Conservation (phyloP, 2,888 invertebrate genomes). For the Brenthis hecate region DNA sequence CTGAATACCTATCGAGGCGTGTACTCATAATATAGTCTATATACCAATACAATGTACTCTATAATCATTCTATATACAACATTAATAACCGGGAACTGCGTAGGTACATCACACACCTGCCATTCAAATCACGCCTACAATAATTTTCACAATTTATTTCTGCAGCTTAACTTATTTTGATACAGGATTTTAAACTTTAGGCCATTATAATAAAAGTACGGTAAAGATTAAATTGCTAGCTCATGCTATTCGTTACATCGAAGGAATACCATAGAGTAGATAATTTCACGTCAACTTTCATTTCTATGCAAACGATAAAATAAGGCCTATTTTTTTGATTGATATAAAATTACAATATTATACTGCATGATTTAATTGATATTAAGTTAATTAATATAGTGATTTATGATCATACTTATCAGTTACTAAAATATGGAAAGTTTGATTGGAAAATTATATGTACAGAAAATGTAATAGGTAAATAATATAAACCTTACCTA, state of each 20-base stretch:
- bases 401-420: too few species aligned
- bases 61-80: conserved; percentile 50
- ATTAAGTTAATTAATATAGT: too few species aligned
- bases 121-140: conserved; percentile 70
- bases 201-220: conserved; percentile 24
- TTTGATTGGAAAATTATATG: too few species aligned
- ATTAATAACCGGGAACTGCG: conserved; percentile 42
- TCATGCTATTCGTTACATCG: conserved; percentile 30
- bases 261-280: conserved; percentile 37
- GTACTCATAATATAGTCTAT: conserved; percentile 9
- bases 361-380: too few species aligned
- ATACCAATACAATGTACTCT: conserved; percentile 28
- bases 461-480: too few species aligned
- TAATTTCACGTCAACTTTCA: not conserved
- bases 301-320: conserved; percentile 3
- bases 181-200: conserved; percentile 31
- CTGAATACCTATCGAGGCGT: conserved; percentile 1
- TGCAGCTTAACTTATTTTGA: conserved; percentile 28
- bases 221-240: conserved; percentile 31
- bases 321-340: not conserved
- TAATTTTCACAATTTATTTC: conserved; percentile 42
- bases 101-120: conserved; percentile 61
- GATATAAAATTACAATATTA: too few species aligned
- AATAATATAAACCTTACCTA: too few species aligned
- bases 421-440: too few species aligned